Evolutionary conservation across 1,140 invertebrate genomes (phyloP).

Genomic region (Scaptomyza montana): DNA sequence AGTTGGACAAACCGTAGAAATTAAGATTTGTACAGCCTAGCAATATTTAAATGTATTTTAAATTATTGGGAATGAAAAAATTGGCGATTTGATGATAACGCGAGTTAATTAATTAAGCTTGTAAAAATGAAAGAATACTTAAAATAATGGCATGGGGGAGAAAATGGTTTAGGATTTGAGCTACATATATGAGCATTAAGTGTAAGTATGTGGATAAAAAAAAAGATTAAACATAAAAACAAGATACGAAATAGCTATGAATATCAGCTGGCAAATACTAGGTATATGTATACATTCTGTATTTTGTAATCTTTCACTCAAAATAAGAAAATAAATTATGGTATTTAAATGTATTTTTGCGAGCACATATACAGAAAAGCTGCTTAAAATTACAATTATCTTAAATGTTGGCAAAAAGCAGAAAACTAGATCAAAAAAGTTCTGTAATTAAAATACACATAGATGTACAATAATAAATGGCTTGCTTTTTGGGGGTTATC

Average conservation of each 20-base stretch:
- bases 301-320: constrained; percentile 60
- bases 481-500: constrained; percentile 35
- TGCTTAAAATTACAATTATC: constrained; percentile 42
- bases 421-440: background rate
- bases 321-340: constrained; percentile 11
- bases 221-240: background rate
- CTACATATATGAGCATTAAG: constrained; percentile 15
- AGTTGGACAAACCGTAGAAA: constrained; percentile 38
- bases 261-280: constrained; percentile 10
- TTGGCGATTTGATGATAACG: constrained; percentile 11
- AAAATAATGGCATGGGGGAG: constrained; percentile 4
- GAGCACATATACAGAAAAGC: constrained; percentile 49
- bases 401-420: constrained; percentile 15
- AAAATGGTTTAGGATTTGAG: constrained; percentile 31
- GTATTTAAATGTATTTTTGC: constrained; percentile 52
- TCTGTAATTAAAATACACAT: constrained; percentile 14
- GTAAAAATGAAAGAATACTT: constrained; percentile 34
- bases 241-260: constrained; percentile 8
- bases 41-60: constrained; percentile 56
- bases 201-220: constrained; percentile 16
- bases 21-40: constrained; percentile 78
- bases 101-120: constrained; percentile 42
- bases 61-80: constrained; percentile 8
- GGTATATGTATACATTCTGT: constrained; percentile 19
- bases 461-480: constrained; percentile 32